phyloP scores from a whole-genome alignment of 1,140 invertebrate genomes.

The Anagrus nilaparvatae region DNA sequence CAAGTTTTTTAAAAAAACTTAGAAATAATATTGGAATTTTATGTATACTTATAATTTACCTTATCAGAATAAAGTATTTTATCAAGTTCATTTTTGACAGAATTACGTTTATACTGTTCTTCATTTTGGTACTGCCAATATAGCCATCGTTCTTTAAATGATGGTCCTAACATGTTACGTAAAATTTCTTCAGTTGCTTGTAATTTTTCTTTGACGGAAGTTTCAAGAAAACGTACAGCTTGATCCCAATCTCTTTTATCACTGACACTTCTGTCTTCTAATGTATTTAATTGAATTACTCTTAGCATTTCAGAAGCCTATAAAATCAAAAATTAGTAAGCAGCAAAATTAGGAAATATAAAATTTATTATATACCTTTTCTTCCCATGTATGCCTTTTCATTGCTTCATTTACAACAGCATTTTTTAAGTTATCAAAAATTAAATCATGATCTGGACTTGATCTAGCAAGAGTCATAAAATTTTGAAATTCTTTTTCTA shows the following conservation, averaged over 20 bases:
- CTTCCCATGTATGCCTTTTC: constrained; percentile 84
- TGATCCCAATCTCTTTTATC: constrained; percentile 92
- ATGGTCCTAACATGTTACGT: constrained; percentile 70
- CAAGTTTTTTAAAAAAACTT: too few species aligned
- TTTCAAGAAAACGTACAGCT: constrained; percentile 83
- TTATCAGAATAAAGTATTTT: constrained; percentile 63
- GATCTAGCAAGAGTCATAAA: constrained; percentile 67
- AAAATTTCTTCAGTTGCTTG: constrained; percentile 58
- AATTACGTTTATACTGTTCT: constrained; percentile 63
- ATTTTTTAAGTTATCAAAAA: constrained; percentile 84
- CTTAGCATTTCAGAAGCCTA: constrained; percentile 69
- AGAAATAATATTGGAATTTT: too few species aligned
- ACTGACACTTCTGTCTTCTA: constrained; percentile 85
- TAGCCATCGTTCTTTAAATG: constrained; percentile 60
- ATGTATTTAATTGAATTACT: constrained; percentile 88
- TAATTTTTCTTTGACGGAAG: constrained; percentile 69
- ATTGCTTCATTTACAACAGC: constrained; percentile 82
- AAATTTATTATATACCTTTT: constrained; percentile 48
- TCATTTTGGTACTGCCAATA: constrained; percentile 73
- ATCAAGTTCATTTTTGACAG: constrained; percentile 77
- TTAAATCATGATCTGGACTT: constrained; percentile 68
- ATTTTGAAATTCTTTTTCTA: constrained; percentile 75
- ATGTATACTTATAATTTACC: constrained; percentile 47
- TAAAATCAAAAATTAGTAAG: constrained; percentile 6
- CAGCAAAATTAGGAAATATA: constrained; percentile 41